Percentiles rank a stretch among this genome's conserved stretches.
phyloP scores from a whole-genome alignment of 2,797 vertebrate genomes.

The Pseudochromis fuscus region DNA sequence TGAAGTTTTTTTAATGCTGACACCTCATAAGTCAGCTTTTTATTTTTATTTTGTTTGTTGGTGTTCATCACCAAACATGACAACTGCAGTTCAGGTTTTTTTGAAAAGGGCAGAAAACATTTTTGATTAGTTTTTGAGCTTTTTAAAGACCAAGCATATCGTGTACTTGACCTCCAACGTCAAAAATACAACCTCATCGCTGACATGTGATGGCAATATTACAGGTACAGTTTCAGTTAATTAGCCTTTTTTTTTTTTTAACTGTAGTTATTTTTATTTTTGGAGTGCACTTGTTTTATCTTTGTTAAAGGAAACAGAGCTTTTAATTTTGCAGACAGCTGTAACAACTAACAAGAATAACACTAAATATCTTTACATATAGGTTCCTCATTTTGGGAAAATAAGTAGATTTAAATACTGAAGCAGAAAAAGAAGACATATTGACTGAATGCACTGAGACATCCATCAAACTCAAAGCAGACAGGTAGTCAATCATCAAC shows the following conservation, averaged over 20 bases:
- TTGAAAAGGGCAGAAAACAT: background rate
- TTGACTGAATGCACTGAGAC: slow-evolving; percentile 10
- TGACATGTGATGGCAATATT: slow-evolving; percentile 1
- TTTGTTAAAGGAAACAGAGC: background rate
- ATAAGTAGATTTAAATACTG: background rate
- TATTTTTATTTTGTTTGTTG: background rate
- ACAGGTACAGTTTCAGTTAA: background rate
- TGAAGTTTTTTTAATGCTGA: background rate
- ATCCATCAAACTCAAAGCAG: slow-evolving; percentile 24
- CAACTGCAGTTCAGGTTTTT: background rate
- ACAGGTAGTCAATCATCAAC: background rate
- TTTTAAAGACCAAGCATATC: background rate
- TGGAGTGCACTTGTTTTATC: background rate
- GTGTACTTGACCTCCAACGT: background rate
- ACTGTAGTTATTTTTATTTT: no score
- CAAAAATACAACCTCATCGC: background rate
- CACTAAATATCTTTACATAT: background rate
- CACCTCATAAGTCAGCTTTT: background rate
- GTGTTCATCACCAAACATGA: background rate
- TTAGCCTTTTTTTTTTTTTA: background rate
- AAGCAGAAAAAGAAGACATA: background rate
- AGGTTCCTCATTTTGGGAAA: background rate
- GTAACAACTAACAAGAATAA: background rate
- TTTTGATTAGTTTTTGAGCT: background rate
- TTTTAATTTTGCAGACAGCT: slow-evolving; percentile 3